Evolutionary conservation across 2,797 vertebrate species (phyloP).

Genomic region (Sebastes dallii): DNA sequence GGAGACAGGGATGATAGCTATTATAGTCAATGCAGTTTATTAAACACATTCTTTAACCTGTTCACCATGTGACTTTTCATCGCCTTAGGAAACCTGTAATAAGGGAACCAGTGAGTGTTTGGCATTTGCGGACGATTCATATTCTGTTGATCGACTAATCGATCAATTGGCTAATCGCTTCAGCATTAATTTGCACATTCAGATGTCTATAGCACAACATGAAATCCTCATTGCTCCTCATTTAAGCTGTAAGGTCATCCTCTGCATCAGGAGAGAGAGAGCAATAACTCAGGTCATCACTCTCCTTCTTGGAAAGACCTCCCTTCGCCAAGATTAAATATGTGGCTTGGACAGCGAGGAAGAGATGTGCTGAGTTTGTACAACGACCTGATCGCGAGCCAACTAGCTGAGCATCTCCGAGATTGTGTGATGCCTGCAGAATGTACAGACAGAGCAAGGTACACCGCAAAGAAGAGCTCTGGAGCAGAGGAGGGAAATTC

Average conservation of each 20-base stretch:
- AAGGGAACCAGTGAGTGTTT: too few relatives aligned
- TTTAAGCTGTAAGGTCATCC: conserved; percentile 22
- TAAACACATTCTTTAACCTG: not conserved
- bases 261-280: conserved; percentile 13
- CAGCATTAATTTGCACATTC: not conserved
- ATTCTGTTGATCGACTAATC: too few relatives aligned
- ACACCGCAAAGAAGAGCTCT: conserved; percentile 38
- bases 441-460: conserved; percentile 45
- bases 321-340: conserved; percentile 40
- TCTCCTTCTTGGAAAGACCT: conserved; percentile 23
- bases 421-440: conserved; percentile 43
- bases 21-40: not conserved
- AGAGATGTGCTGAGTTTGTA: conserved; percentile 48
- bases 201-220: not conserved
- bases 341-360: conserved; percentile 27
- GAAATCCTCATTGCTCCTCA: not conserved
- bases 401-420: conserved; percentile 23
- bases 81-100: not conserved
- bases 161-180: not conserved
- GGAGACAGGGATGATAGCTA: not conserved
- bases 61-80: not conserved
- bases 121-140: too few relatives aligned
- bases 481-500: conserved; percentile 30
- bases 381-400: conserved; percentile 18
- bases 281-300: conserved; percentile 13